A percentile compares a stretch with the other conserved stretches of the same genome.
These are phyloP conservation scores for Gasteruption jaculator DNA, from an alignment of 2,888 invertebrate species.

Conservation along the genomic window DNA sequence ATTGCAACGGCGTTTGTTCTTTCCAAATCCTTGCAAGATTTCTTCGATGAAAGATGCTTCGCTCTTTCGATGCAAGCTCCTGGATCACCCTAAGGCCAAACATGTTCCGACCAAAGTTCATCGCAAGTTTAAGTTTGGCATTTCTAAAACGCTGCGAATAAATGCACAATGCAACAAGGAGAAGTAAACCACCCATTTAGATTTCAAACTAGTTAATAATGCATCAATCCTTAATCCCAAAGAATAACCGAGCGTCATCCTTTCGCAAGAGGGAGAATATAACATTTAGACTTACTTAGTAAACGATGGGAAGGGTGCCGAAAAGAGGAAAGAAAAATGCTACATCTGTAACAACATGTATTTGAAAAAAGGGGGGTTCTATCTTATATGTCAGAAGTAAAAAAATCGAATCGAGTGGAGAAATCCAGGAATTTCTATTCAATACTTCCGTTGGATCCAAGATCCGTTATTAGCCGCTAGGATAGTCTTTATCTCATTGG, in stretches of 20 bases:
- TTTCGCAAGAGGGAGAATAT: neutral
- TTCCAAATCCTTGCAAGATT: no score
- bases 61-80: no score
- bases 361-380: conserved; percentile 14
- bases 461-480: conserved; percentile 37
- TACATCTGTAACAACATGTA: conserved; percentile 49
- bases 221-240: conserved; percentile 41
- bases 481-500: conserved; percentile 36
- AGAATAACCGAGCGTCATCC: no score
- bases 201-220: conserved; percentile 47
- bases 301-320: conserved; percentile 16
- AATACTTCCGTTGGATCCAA: conserved; percentile 43
- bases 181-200: no score
- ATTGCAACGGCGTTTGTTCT: no score
- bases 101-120: no score
- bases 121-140: no score
- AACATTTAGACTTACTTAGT: no score
- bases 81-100: no score
- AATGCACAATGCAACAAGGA: no score
- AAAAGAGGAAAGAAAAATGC: conserved; percentile 25
- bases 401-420: conserved; percentile 25
- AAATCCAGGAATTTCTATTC: conserved; percentile 46
- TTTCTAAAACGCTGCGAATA: no score
- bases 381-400: conserved; percentile 9
- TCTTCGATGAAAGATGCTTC: no score